Percentiles rank a stretch among this genome's conserved stretches.
Conservation (phyloP, 2,113 vertebrate species). For the Notarius quadriscutis region DNA sequence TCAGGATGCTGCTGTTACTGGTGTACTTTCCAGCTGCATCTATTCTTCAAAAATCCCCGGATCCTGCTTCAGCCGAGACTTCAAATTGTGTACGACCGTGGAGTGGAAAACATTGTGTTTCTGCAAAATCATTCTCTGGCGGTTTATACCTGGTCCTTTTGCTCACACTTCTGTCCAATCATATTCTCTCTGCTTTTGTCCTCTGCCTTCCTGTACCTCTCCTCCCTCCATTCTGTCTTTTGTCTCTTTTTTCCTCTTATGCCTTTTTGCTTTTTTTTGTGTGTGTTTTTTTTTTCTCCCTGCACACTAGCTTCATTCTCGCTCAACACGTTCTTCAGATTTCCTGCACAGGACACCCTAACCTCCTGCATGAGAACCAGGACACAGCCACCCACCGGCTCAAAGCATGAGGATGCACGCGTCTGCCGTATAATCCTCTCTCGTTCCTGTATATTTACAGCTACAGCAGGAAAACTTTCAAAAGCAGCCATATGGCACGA, state of each 20-base stretch:
- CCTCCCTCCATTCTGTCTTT: background rate
- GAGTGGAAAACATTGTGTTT: conserved; percentile 27
- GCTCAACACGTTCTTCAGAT: conserved; percentile 4
- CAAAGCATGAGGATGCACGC: conserved; percentile 36
- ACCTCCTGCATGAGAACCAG: conserved; percentile 58
- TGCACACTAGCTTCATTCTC: background rate
- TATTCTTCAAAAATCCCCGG: conserved; percentile 15
- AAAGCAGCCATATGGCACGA: conserved; percentile 23
- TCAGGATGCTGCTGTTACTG: background rate
- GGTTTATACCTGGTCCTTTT: conserved; percentile 15
- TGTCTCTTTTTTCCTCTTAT: background rate
- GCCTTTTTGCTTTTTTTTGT: background rate
- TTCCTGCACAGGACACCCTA: conserved; percentile 59
- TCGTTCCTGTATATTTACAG: conserved; percentile 58
- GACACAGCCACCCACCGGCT: conserved; percentile 48
- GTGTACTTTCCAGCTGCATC: background rate
- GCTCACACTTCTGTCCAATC: background rate
- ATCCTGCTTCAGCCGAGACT: background rate
- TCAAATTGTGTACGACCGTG: background rate
- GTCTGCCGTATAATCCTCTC: conserved; percentile 66
- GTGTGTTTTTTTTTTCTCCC: background rate
- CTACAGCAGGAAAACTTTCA: conserved; percentile 58
- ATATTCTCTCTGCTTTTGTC: conserved; percentile 16
- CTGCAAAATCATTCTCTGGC: background rate
- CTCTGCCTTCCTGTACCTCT: background rate